These are phyloP conservation scores for Endotricha flammealis DNA, from an alignment of 2,888 invertebrate species.

Conservation along the genomic window DNA sequence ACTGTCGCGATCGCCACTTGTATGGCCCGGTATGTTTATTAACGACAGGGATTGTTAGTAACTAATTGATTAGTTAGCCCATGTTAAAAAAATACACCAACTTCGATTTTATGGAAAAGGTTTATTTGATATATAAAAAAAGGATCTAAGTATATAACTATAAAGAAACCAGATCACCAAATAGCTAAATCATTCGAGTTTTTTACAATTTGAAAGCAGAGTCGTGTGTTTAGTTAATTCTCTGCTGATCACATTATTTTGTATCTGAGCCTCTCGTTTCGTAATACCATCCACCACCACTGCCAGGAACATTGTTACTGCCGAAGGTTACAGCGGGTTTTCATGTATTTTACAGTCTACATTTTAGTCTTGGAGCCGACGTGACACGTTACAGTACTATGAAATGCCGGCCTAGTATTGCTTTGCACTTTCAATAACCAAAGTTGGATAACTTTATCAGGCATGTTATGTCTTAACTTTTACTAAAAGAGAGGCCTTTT, in stretches of 20 bases:
- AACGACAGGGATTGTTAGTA: constrained; percentile 53
- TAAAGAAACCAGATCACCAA: constrained; percentile 71
- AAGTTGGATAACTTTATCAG: too few species aligned
- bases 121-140: constrained; percentile 74
- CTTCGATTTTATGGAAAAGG: constrained; percentile 75
- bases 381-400: too few species aligned
- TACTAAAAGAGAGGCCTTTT: too few species aligned
- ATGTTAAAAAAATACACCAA: constrained; percentile 78
- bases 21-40: constrained; percentile 35
- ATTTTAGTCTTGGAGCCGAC: constrained; percentile 47
- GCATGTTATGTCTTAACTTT: too few species aligned
- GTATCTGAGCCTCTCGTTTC: constrained; percentile 34
- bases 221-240: constrained; percentile 18
- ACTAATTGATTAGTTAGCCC: constrained; percentile 70
- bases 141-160: constrained; percentile 57
- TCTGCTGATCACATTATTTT: constrained; percentile 22
- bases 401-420: too few species aligned
- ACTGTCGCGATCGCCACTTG: constrained; percentile 22
- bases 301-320: constrained; percentile 53
- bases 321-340: constrained; percentile 51
- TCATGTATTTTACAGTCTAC: constrained; percentile 40
- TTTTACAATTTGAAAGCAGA: constrained; percentile 33
- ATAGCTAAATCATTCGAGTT: constrained; percentile 35
- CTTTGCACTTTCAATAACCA: too few species aligned
- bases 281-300: constrained; percentile 52